Conservation (phyloP, 2,797 vertebrate genomes). For the Uromys caudimaculatus region DNA sequence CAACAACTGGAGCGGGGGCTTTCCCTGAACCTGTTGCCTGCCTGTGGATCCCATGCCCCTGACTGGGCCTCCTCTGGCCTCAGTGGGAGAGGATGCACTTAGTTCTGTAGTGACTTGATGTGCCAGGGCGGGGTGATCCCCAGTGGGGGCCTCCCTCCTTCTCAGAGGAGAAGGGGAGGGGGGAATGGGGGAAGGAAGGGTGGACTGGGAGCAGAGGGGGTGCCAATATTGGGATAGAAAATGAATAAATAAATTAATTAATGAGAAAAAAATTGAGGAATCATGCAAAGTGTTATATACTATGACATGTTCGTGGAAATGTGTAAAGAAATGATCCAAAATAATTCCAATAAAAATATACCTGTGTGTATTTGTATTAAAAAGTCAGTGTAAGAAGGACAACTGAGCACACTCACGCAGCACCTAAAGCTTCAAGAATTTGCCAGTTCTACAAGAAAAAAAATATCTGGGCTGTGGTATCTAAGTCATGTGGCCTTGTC, state of each 20-base stretch:
- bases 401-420: neutral
- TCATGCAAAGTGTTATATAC: neutral
- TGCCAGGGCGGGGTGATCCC: neutral
- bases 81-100: neutral
- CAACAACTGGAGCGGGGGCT: neutral
- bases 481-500: neutral
- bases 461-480: neutral
- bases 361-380: neutral
- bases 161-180: no score
- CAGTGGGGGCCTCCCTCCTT: no score
- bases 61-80: neutral
- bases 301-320: neutral
- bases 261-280: conserved; percentile 32
- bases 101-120: neutral
- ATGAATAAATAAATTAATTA: neutral
- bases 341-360: neutral
- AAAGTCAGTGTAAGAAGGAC: neutral
- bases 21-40: no score
- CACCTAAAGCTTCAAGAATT: neutral
- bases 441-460: neutral
- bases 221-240: neutral
- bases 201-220: neutral
- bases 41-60: neutral
- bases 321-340: neutral
- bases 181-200: neutral